Evolutionary conservation across 1,140 invertebrate species (phyloP).

Genomic region (Cylas formicarius): DNA sequence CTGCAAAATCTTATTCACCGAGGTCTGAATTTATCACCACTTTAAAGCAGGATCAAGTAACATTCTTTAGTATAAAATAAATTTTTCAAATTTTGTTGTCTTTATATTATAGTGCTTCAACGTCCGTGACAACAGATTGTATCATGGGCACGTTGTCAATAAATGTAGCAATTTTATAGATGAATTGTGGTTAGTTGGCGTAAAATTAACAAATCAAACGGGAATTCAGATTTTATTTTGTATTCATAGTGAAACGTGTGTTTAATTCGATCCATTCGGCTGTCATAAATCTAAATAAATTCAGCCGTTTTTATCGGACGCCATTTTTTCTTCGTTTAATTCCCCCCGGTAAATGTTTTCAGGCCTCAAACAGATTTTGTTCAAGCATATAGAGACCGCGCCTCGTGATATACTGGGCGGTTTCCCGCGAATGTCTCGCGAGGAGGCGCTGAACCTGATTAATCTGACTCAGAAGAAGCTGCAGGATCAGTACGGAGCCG

Average conservation of each 20-base stretch:
- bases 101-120: no score
- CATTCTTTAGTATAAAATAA: no score
- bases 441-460: constrained; percentile 65
- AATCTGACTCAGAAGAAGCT: constrained; percentile 60
- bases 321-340: background rate
- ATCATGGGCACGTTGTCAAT: no score
- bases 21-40: no score
- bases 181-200: no score
- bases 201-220: no score
- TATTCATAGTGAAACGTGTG: background rate
- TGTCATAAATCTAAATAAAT: background rate
- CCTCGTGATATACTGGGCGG: constrained; percentile 85
- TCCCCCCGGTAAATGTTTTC: constrained; percentile 16
- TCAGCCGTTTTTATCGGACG: no score
- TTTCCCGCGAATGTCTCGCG: constrained; percentile 71
- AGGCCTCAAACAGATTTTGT: constrained; percentile 39
- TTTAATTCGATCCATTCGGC: background rate
- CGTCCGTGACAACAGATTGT: no score
- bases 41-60: no score
- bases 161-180: no score
- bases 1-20: background rate
- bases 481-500: constrained; percentile 46
- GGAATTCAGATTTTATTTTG: no score
- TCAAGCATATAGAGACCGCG: constrained; percentile 79
- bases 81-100: no score